A percentile compares a stretch with the other conserved stretches of the same genome.
Conservation (phyloP, 2,888 invertebrate species). For the Chesias legatella region DNA sequence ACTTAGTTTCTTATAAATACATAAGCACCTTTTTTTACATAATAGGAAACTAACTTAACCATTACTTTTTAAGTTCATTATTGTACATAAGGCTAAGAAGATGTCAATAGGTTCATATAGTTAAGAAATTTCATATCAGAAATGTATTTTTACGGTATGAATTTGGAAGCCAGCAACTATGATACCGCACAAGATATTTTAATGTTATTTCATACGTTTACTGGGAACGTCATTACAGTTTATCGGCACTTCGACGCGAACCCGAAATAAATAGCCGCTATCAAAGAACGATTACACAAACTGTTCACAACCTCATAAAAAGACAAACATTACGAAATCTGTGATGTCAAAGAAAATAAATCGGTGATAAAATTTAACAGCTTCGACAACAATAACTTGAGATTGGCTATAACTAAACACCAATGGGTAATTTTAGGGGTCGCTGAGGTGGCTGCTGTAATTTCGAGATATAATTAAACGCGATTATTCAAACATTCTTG, state of each 20-base stretch:
- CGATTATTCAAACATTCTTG: no score
- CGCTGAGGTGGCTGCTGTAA: constrained; percentile 4
- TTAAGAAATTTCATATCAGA: no score
- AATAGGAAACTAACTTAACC: no score
- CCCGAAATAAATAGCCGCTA: constrained; percentile 66
- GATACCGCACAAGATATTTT: constrained; percentile 2
- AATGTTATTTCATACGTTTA: constrained; percentile 50
- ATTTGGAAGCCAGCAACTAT: no score
- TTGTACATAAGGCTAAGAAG: no score
- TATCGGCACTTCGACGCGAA: constrained; percentile 55
- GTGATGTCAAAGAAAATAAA: constrained; percentile 67
- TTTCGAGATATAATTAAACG: constrained; percentile 4
- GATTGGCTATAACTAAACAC: constrained; percentile 38
- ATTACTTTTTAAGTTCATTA: no score
- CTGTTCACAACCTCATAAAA: constrained; percentile 70
- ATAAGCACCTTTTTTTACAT: no score
- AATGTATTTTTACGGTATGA: no score
- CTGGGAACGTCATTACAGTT: constrained; percentile 57
- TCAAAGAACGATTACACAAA: constrained; percentile 69
- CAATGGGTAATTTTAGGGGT: constrained; percentile 30
- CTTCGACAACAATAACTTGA: constrained; percentile 45
- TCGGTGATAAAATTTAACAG: constrained; percentile 57
- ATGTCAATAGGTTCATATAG: no score
- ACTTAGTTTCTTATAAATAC: no score
- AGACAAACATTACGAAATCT: constrained; percentile 63